A percentile compares a stretch with the other conserved stretches of the same genome.
phyloP scores from a whole-genome alignment of 2,888 invertebrate genomes.

The Taenaris catops region DNA sequence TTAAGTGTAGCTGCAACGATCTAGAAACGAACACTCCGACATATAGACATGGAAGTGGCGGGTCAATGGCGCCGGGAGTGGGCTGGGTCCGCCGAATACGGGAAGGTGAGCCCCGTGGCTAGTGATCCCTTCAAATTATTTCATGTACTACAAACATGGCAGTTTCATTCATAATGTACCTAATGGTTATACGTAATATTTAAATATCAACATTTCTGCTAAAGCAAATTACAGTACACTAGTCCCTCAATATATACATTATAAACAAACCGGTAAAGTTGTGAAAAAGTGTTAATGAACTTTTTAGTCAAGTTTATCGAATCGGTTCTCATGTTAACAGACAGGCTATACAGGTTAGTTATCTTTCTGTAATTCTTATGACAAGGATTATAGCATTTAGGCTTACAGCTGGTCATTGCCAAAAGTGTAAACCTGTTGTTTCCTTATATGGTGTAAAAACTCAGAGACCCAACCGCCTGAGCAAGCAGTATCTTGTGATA shows the following conservation, averaged over 20 bases:
- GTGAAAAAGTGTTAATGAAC: no score
- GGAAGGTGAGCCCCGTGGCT: slow-evolving; percentile 62
- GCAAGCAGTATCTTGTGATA: slow-evolving; percentile 39
- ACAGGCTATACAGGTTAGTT: no score
- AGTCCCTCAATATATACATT: no score
- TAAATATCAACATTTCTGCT: no score
- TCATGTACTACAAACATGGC: no score
- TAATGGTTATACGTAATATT: no score
- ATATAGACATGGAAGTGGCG: slow-evolving; percentile 64
- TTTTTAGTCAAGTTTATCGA: no score
- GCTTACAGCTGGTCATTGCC: slow-evolving; percentile 63
- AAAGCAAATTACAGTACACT: no score
- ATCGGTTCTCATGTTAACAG: no score
- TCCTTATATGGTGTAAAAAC: slow-evolving; percentile 70
- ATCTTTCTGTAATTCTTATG: neutral
- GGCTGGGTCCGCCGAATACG: slow-evolving; percentile 73
- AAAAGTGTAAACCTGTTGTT: slow-evolving; percentile 65
- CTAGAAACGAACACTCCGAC: slow-evolving; percentile 37
- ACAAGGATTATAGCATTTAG: slow-evolving; percentile 22
- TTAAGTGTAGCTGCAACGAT: slow-evolving; percentile 73
- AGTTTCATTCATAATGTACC: no score
- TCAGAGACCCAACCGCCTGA: slow-evolving; percentile 43
- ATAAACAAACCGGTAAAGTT: no score
- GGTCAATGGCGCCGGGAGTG: slow-evolving; percentile 74
- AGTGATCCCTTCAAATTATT: no score